phyloP scores from a whole-genome alignment of 2,113 vertebrate genomes.

The Nibea albiflora region DNA sequence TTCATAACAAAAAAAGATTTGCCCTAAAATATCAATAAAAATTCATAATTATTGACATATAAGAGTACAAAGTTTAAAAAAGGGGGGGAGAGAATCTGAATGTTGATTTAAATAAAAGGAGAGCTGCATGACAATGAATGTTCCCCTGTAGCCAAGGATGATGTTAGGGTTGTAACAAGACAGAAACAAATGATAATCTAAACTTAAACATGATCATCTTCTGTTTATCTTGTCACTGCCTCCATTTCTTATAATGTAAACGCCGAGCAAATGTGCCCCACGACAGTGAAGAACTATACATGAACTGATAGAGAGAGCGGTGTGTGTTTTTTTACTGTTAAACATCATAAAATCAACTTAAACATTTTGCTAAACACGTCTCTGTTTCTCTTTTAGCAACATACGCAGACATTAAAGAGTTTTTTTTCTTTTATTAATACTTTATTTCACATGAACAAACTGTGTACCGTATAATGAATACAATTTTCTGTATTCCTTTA shows the following conservation, averaged over 20 bases:
- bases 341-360: constrained; percentile 3
- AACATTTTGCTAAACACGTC: neutral
- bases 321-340: neutral
- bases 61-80: neutral
- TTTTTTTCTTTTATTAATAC: constrained; percentile 8
- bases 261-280: neutral
- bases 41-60: too few relatives aligned
- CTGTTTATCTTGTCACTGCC: constrained; percentile 17
- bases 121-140: neutral
- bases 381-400: neutral
- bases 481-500: neutral
- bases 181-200: neutral
- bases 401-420: neutral
- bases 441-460: constrained; percentile 61
- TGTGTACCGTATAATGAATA: constrained; percentile 16
- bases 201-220: constrained; percentile 11
- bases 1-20: neutral
- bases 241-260: neutral
- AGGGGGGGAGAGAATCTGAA: neutral
- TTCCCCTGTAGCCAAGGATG: neutral
- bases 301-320: neutral
- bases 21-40: too few relatives aligned
- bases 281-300: neutral
- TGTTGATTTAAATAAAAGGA: neutral
- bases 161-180: neutral